phyloP scores from a whole-genome alignment of 2,888 invertebrate genomes.

The Drosophila stalkeri region DNA sequence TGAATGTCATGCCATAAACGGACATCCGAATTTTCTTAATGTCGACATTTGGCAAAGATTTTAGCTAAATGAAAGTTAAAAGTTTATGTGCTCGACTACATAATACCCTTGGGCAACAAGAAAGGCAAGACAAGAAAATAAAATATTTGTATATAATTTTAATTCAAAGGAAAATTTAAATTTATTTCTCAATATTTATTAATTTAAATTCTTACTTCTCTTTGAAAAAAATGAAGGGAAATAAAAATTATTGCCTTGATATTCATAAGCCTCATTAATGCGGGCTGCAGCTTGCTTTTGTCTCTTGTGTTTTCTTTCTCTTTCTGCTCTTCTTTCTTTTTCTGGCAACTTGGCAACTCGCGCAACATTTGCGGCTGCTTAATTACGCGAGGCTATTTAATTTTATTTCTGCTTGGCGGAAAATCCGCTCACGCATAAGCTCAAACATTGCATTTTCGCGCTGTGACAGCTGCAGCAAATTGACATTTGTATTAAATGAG shows the following conservation, averaged over 20 bases:
- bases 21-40: slow-evolving; percentile 8
- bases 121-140: neutral
- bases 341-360: slow-evolving; percentile 45
- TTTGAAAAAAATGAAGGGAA: slow-evolving; percentile 40
- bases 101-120: slow-evolving; percentile 5
- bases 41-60: slow-evolving; percentile 41
- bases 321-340: neutral
- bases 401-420: slow-evolving; percentile 50
- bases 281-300: slow-evolving; percentile 14
- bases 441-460: slow-evolving; percentile 50
- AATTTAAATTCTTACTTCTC: neutral
- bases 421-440: slow-evolving; percentile 32
- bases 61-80: slow-evolving; percentile 4
- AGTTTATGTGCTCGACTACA: neutral
- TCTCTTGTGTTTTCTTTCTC: neutral
- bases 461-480: slow-evolving; percentile 72
- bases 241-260: slow-evolving; percentile 54
- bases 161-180: neutral
- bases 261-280: slow-evolving; percentile 55
- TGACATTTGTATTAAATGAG: slow-evolving; percentile 62
- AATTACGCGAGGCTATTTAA: slow-evolving; percentile 65
- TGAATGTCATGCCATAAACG: neutral
- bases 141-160: neutral
- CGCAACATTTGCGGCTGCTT: slow-evolving; percentile 50
- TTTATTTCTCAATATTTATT: neutral